Evolutionary conservation across 2,797 vertebrate genomes (phyloP).

Genomic region (Heliangelus exortis): DNA sequence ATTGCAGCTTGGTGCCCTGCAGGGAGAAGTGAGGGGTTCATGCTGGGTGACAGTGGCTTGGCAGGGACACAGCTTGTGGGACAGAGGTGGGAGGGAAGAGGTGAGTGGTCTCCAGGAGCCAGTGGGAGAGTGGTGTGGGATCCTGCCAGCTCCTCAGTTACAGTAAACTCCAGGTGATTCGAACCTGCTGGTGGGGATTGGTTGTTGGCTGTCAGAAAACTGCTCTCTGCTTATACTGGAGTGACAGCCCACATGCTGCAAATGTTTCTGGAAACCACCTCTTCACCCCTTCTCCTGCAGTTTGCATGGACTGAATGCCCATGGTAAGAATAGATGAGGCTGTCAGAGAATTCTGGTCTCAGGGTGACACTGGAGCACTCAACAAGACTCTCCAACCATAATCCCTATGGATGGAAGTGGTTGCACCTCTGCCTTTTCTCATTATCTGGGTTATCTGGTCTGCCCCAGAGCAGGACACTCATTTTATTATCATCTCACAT

Average conservation of each 20-base stretch:
- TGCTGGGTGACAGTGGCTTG: accelerated
- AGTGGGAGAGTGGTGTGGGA: not conserved
- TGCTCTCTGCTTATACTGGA: accelerated
- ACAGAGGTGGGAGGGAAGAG: not conserved
- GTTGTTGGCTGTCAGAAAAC: not conserved
- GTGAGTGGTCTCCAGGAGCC: accelerated
- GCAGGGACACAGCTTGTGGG: not conserved
- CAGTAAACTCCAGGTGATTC: not conserved
- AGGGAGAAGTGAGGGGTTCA: accelerated
- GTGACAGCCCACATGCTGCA: not conserved
- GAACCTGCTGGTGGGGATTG: not conserved
- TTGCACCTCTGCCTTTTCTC: not conserved
- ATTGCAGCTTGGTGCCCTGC: not conserved
- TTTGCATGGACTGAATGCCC: not conserved
- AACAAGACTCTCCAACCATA: not conserved
- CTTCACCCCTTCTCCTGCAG: not conserved
- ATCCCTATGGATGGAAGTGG: accelerated
- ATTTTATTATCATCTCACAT: not conserved
- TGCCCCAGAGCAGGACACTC: accelerated
- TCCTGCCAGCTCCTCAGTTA: not conserved
- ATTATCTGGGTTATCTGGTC: not conserved
- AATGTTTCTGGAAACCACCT: not conserved
- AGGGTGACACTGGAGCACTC: not conserved
- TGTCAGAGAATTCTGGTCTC: not conserved
- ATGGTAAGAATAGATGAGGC: not conserved